A percentile compares a stretch with the other conserved stretches of the same genome.
Conservation (phyloP, 2,797 vertebrate species). For the Myripristis jacobus region DNA sequence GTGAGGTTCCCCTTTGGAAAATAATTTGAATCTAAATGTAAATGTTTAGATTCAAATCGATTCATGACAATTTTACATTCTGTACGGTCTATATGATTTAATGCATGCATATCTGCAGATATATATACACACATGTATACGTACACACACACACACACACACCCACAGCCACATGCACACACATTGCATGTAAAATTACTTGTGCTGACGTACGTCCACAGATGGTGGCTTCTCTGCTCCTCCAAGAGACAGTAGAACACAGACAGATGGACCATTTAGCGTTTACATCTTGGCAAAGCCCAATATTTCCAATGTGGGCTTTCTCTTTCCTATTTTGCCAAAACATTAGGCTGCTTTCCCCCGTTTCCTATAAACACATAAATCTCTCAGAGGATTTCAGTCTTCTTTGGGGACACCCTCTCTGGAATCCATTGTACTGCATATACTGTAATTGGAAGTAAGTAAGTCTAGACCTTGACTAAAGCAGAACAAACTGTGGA, state of each 20-base stretch:
- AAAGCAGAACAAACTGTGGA: conserved; percentile 54
- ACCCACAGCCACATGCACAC: no score
- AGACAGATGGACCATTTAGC: conserved; percentile 77
- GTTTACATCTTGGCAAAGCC: conserved; percentile 76
- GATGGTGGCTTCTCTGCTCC: conserved; percentile 60
- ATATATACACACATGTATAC: conserved; percentile 17
- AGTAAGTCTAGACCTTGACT: conserved; percentile 55
- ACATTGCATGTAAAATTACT: conserved; percentile 1
- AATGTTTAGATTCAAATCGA: neutral
- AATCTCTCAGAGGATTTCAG: conserved; percentile 51
- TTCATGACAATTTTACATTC: neutral
- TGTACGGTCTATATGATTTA: neutral
- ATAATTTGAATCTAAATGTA: neutral
- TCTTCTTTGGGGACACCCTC: conserved; percentile 53
- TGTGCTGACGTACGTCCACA: conserved; percentile 65
- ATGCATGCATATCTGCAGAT: conserved; percentile 1
- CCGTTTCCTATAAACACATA: conserved; percentile 65
- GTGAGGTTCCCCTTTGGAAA: no score
- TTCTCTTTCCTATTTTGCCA: conserved; percentile 60
- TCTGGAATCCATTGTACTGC: conserved; percentile 48
- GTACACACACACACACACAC: conserved; percentile 30
- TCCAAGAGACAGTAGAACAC: conserved; percentile 57
- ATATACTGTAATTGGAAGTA: conserved; percentile 65
- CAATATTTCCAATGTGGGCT: conserved; percentile 59
- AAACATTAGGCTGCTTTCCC: conserved; percentile 56